A percentile compares a stretch with the other conserved stretches of the same genome.
These are phyloP conservation scores for Eulemur rufifrons DNA, from an alignment of 2,113 vertebrate species.

Conservation along the genomic window DNA sequence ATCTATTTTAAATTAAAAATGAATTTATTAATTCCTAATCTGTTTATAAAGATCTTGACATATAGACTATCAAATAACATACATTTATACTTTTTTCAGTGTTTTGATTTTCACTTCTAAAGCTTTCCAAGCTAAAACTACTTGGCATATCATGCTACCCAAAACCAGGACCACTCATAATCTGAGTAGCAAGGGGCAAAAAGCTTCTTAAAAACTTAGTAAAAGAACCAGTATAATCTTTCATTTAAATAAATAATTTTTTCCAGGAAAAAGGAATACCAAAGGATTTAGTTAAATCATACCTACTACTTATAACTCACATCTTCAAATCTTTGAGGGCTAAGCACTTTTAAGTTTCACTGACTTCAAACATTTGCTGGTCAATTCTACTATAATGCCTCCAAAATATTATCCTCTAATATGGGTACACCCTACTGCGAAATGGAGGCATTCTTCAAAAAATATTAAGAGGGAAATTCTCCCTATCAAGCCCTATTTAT, in stretches of 20 bases:
- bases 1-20: constrained; percentile 49
- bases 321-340: background rate
- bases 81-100: background rate
- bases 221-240: background rate
- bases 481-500: background rate
- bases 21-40: background rate
- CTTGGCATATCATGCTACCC: background rate
- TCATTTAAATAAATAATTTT: background rate
- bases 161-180: constrained; percentile 21
- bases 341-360: background rate
- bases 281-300: background rate
- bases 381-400: background rate
- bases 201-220: constrained; percentile 8
- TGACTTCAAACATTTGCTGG: constrained; percentile 6
- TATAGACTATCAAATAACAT: background rate
- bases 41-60: constrained; percentile 4
- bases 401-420: constrained; percentile 28
- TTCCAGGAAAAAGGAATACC: constrained; percentile 27
- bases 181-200: background rate
- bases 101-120: constrained; percentile 17
- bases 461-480: background rate
- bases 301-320: background rate
- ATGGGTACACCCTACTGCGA: background rate
- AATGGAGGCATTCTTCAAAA: constrained; percentile 49
- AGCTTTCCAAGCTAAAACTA: constrained; percentile 32